Evolutionary conservation across 2,797 vertebrate species (phyloP), one percentile per base, ranked within the genome.

Genomic region (Pangasius larnaudii): DNA sequence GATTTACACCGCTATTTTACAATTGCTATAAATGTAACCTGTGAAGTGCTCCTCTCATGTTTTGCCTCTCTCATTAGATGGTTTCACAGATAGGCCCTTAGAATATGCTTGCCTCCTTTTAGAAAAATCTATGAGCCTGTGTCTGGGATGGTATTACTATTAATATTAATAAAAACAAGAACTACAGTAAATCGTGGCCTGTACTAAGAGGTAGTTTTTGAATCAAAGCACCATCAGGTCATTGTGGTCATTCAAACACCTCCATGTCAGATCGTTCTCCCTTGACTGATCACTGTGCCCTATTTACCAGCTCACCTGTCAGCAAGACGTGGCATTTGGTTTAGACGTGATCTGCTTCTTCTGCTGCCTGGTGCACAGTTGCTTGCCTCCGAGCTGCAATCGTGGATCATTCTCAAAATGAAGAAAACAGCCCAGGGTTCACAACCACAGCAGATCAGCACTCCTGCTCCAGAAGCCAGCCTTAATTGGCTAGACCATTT

Each of bases 11-110:
- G 46, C 46, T 46, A 46, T 46, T 46, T 46, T 46, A 46, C 46
- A 90, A 87, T 56, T 82, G 58, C 89, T 92, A 90, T 92, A 91
- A 91, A 89, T 88, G 82, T 83, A 92, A 90, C 85, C 86, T 90
- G 84, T 81, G 85, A 90, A 90, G 86, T 85, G 88, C 72, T 91
- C 82, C 78, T 85, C 87, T 83, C 84, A 61, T 89, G 81, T 87
- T 87, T 89, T 42, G 75, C 67, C 67, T 87, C 67, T 89, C 88
- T 53, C 82, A 86, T 90, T 87, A 86, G 85, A 86, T 46, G 84
- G 82, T 88, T 87, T 91, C 75, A 67, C 72, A 84, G 91, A 90
- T 81, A 85, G 85, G 86, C 56, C 88, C 39, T 85, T 85, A 85
- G 74, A 85, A 85, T 63, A 87, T 63, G 49, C 56, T 85, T 84